Conservation (phyloP, 2,888 invertebrate genomes). For the Drosophila paranaensis region DNA sequence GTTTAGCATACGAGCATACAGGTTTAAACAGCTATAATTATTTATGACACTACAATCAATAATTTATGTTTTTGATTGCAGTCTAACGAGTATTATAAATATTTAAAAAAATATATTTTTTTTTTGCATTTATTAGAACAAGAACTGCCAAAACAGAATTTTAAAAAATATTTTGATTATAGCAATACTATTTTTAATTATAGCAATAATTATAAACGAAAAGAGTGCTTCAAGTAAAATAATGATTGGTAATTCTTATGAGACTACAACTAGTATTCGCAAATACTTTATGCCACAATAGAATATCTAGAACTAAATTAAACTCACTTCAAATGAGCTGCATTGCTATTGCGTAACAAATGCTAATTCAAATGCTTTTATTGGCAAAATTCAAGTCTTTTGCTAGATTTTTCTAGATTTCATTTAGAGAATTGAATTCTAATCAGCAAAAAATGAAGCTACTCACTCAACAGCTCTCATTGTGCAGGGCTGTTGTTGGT, state of each 20-base stretch:
- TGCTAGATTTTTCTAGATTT: background rate
- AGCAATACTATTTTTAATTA: background rate
- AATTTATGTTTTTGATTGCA: background rate
- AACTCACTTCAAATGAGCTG: too few species aligned
- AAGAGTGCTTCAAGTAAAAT: too few species aligned
- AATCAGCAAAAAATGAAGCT: too few species aligned
- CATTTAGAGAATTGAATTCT: background rate
- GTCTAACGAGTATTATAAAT: background rate
- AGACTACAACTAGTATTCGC: background rate
- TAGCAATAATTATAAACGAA: background rate
- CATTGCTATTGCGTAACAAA: background rate
- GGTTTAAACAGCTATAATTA: background rate
- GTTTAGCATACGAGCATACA: background rate
- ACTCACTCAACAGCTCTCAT: background rate
- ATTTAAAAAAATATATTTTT: background rate
- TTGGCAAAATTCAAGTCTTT: background rate
- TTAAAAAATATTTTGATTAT: background rate
- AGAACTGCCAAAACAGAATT: background rate
- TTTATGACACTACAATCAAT: background rate
- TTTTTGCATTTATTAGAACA: background rate
- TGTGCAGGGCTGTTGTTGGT: slow-evolving; percentile 2
- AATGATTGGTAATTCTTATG: too few species aligned
- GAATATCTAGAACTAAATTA: too few species aligned
- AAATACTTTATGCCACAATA: background rate
- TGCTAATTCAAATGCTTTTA: background rate